phyloP scores from a whole-genome alignment of 2,797 vertebrate species.

The Anabacerthia variegaticeps region DNA sequence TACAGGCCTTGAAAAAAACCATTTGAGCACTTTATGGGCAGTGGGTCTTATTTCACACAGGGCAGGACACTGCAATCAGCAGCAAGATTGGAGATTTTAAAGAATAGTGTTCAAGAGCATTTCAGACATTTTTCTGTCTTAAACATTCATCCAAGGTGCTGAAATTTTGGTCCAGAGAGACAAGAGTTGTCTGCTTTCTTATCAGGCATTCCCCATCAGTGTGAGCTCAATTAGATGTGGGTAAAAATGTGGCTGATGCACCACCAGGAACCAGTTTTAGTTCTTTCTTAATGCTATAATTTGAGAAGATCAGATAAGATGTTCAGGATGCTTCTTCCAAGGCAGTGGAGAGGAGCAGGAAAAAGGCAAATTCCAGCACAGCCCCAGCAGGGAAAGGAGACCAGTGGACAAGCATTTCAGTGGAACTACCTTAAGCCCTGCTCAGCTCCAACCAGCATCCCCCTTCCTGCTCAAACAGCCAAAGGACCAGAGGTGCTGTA shows the following conservation, averaged over 20 bases:
- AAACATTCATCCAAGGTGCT: background rate
- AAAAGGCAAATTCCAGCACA: background rate
- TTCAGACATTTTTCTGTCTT: background rate
- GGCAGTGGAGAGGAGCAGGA: background rate
- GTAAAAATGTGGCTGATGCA: background rate
- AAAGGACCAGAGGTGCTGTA: constrained; percentile 27
- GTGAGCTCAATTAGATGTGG: background rate
- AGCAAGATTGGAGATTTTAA: background rate
- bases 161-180: background rate
- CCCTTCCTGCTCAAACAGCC: constrained; percentile 27
- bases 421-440: constrained; percentile 53
- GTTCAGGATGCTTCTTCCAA: background rate
- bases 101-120: background rate
- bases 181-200: background rate
- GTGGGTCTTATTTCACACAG: background rate
- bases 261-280: background rate
- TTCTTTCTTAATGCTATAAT: background rate
- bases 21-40: background rate
- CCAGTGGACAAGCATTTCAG: background rate
- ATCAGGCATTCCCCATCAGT: background rate
- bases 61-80: background rate
- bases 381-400: background rate
- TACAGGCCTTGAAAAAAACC: background rate
- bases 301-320: background rate
- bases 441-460: background rate